A percentile compares a stretch with the other conserved stretches of the same genome.
Evolutionary conservation across 1,140 invertebrate species (phyloP).

Genomic region (Piezodorus guildinii): DNA sequence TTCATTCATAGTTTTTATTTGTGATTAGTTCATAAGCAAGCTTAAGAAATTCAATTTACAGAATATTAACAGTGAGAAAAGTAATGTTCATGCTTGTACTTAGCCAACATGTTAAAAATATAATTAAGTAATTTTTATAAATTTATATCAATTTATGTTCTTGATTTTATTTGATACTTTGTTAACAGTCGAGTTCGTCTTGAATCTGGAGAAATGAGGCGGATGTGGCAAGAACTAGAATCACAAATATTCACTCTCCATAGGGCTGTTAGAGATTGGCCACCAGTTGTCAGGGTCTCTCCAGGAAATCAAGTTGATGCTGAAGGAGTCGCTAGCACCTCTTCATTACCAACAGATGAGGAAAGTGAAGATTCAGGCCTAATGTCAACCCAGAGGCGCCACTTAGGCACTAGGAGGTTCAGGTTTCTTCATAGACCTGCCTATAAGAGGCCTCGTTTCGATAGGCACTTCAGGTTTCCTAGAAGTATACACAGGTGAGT

Average conservation of each 20-base stretch:
- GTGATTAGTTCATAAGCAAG: no score
- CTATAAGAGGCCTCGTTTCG: conserved; percentile 1
- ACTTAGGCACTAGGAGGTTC: not conserved
- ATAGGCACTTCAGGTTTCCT: not conserved
- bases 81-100: no score
- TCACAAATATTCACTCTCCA: conserved; percentile 44
- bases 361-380: conserved; percentile 7
- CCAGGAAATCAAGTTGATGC: conserved; percentile 1
- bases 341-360: conserved; percentile 5
- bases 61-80: no score
- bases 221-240: conserved; percentile 50
- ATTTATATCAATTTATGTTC: no score
- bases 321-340: conserved; percentile 2
- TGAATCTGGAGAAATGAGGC: conserved; percentile 39
- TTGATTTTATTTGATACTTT: no score
- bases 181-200: not conserved
- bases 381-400: not conserved
- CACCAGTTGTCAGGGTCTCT: not conserved
- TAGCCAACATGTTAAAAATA: no score
- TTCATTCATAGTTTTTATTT: no score
- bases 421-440: conserved; percentile 7
- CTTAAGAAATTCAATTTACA: no score
- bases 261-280: conserved; percentile 33
- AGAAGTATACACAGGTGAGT: not conserved
- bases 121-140: no score